Evolutionary conservation across 1,140 invertebrate species (phyloP), one percentile per base, ranked within the genome.

Genomic region (Drosophila pruinosa): DNA sequence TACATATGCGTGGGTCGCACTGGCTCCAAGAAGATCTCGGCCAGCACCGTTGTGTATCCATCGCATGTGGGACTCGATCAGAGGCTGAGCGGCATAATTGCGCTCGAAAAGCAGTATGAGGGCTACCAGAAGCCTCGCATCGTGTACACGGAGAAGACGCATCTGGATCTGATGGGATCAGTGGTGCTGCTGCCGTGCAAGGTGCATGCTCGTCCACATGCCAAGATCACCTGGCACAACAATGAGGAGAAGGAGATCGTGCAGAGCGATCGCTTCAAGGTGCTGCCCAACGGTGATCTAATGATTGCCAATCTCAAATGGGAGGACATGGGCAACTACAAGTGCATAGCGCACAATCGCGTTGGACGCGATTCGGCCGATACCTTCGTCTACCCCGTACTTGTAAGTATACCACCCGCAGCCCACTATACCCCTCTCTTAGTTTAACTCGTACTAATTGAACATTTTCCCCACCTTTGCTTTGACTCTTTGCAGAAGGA

Each of bases 291-390:
- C 76, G 97, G 97, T 0, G 95, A 96, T 77, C 92, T 98, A 2
- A 75, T 95, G 2, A 96, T 98, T 61, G 91, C 92, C 4, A 92
- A 93, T 22, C 89, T 97, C 10, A 92, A 91, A 12, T 97, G 95
- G 95, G 91, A 92, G 8, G 95, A 97, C 83, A 97, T 97, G 96
- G 96, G 96, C 21, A 92, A 92, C 6, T 97, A 95, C 92, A 94
- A 93, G 2, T 98, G 96, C 81, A 92, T 94, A 1, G 96, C 95
- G 3, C 93, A 93, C 62, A 97, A 96, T 89, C 75, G 91, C 1
- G 91, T 93, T 24, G 95, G 95, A 6, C 92, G 93, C 47, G 95
- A 96, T 72, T 91, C 92, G 2, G 92, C 92, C 1, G 92, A 93
- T 15, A 95, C 95, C 10, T 97, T 97, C 91, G 89, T 97, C 5